These are phyloP conservation scores for Rhagonycha lutea DNA, from an alignment of 2,888 invertebrate species.

Conservation along the genomic window DNA sequence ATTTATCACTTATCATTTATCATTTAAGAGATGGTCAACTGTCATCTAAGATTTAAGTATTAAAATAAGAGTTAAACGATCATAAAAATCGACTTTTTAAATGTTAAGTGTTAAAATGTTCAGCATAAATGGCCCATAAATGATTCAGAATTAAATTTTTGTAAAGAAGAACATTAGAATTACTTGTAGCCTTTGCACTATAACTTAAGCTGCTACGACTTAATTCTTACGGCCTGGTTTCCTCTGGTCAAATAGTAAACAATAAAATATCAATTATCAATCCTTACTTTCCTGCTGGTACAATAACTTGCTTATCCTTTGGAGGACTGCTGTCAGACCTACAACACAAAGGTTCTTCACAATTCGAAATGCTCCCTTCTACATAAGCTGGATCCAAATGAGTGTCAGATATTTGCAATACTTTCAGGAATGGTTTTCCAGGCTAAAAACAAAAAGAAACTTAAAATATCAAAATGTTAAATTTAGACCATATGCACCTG, in stretches of 20 bases:
- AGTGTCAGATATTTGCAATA: constrained; percentile 94
- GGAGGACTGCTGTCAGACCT: constrained; percentile 78
- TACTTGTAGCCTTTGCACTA: too few relatives aligned
- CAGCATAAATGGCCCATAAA: too few relatives aligned
- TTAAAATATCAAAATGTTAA: not conserved
- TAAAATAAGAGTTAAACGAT: too few relatives aligned
- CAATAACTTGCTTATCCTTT: constrained; percentile 61
- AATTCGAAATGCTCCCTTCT: constrained; percentile 86
- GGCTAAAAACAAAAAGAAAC: not conserved
- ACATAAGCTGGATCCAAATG: constrained; percentile 93
- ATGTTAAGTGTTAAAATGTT: too few relatives aligned
- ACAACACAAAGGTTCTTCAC: constrained; percentile 94
- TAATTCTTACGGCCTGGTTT: too few relatives aligned
- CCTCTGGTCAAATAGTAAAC: not conserved
- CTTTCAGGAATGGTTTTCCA: constrained; percentile 67
- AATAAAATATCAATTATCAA: not conserved
- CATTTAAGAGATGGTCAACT: too few relatives aligned
- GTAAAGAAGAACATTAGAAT: too few relatives aligned
- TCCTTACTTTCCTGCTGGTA: constrained; percentile 73
- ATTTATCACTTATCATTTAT: too few relatives aligned
- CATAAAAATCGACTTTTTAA: too few relatives aligned
- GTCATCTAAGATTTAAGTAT: too few relatives aligned
- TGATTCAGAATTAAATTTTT: too few relatives aligned
- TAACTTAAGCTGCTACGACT: too few relatives aligned
- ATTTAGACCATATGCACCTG: constrained; percentile 53